Evolutionary conservation across 2,888 invertebrate species (phyloP), one percentile per base, ranked within the genome.

Genomic region (Choristoneura rosaceana): DNA sequence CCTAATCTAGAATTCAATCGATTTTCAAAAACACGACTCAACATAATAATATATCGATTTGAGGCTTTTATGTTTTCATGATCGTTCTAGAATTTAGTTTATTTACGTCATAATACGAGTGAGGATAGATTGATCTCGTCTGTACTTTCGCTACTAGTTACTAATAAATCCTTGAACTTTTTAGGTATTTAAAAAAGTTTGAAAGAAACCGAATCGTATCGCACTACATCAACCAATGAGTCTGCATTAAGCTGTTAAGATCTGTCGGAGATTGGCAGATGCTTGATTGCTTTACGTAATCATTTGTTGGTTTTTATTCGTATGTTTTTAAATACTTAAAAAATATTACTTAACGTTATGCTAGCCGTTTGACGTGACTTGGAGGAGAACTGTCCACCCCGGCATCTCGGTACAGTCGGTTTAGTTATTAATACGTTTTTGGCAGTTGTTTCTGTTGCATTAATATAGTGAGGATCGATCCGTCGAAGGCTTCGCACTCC

Each of bases 181-280:
- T 55, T 55, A 55, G 12, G 55, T 55, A 55, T 55, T 55, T 25
- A 25, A 55, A 55, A 55, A 55, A 55, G 25, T 4, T 55, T 17
- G 9, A 3, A 52, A 17, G 50, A 52, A 52, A 55, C 25, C 25
- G 17, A 17, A 10, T 17, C 17, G 4, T 2, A 9, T 9, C 14
- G 9, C 17, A 7, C n/a, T 10, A 10, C 3, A 55, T 25, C 10
- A 55, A 55, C 17, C 17, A 52, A 47, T 52, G 52, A 52, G 12
- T 0, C 47, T 14, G n/a, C 7, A 5, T 17, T 52, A 17, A 15
- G 52, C 52, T 17, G 4, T 17, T 7, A 25, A 25, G 25, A 25
- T 25, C 25, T 5, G 8, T 17, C 52, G 8, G 15, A 52, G 15
- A 15, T 17, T 52, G 10, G 9, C 2, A 10, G 7, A n/a, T 9